phyloP scores from a whole-genome alignment of 2,888 invertebrate species.

The Adela reaumurella region DNA sequence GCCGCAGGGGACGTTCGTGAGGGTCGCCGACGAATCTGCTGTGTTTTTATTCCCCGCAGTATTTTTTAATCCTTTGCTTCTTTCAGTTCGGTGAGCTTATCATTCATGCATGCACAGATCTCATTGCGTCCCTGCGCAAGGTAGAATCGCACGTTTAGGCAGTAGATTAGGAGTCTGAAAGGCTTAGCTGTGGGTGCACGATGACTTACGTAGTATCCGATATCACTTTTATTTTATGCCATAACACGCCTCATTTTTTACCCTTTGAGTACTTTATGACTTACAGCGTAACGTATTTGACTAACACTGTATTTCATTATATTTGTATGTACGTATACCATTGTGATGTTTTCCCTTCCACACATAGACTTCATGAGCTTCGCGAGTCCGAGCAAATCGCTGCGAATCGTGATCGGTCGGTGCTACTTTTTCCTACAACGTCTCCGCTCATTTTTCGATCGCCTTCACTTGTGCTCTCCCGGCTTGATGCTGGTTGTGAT shows the following conservation, averaged over 20 bases:
- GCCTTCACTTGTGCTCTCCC: neutral
- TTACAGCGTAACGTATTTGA: neutral
- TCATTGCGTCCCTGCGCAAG: neutral
- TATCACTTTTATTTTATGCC: slow-evolving; percentile 10
- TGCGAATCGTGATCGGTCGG: slow-evolving; percentile 27
- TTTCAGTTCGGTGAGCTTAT: slow-evolving; percentile 31
- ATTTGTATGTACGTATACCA: neutral
- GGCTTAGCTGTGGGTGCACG: neutral
- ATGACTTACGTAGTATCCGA: slow-evolving; percentile 1
- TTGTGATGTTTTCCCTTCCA: neutral
- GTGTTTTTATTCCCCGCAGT: slow-evolving; percentile 19
- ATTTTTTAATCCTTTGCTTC: slow-evolving; percentile 29
- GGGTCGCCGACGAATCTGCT: slow-evolving; percentile 5
- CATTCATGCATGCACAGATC: slow-evolving; percentile 36
- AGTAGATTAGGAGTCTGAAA: too few species aligned
- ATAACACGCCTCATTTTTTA: slow-evolving; percentile 6
- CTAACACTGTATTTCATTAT: slow-evolving; percentile 2
- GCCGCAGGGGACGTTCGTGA: neutral
- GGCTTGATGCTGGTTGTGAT: neutral
- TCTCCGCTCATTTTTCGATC: slow-evolving; percentile 20
- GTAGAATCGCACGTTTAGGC: neutral
- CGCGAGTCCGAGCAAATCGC: neutral
- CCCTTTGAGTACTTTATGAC: neutral
- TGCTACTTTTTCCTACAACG: slow-evolving; percentile 55
- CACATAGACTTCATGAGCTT: neutral